Evolutionary conservation across 2,797 vertebrate species (phyloP), one percentile per base, ranked within the genome.

Genomic region (Molossus alvarezi): DNA sequence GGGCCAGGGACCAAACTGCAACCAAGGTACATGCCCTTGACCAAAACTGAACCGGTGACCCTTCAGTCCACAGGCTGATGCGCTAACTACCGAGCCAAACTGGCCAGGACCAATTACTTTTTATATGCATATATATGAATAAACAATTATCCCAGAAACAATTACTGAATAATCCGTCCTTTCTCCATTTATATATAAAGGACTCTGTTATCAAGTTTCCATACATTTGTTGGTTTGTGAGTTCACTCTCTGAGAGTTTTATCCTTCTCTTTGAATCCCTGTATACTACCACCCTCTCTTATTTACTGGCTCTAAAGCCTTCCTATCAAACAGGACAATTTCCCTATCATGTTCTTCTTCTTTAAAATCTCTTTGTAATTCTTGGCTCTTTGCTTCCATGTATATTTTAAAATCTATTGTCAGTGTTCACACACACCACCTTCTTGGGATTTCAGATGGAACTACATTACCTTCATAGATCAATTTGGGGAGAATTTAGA

Each of bases 291-390:
- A 67, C 60, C 10, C 9, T 67, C 25, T 33, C 64, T 76, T 95
- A 81, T 90, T 55, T 60, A 88, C 20, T 62, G 41, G 71, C 12
- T 45, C 20, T 41, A 41, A 85, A 90, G 80, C 3, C 51, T 45
- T 90, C 37, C n/a, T 20, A 65, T 17, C 13, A 88, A 29, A 48
- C 13, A 88, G 67, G 29, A 6, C 8, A 94, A 85, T 58, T 55
- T 37, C 37, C 58, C n/a, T 2, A 92, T 17, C 13, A 37, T 10
- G 33, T 62, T 85, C 18, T 69, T 53, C 33, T 76, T 72, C 60
- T 58, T 91, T 73, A 88, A 96, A 88, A 89, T 20, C 65, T 84
- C 37, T 84, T 71, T 57, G 10, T 64, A 57, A 86, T 41, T 73
- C 62, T 6, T 91, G 9, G 62, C 37, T 91, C 21, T 88, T 60